phyloP scores from a whole-genome alignment of 30 jellyfish, hydroid and myxozoan genomes.

The Chrysaora quinquecirrha region DNA sequence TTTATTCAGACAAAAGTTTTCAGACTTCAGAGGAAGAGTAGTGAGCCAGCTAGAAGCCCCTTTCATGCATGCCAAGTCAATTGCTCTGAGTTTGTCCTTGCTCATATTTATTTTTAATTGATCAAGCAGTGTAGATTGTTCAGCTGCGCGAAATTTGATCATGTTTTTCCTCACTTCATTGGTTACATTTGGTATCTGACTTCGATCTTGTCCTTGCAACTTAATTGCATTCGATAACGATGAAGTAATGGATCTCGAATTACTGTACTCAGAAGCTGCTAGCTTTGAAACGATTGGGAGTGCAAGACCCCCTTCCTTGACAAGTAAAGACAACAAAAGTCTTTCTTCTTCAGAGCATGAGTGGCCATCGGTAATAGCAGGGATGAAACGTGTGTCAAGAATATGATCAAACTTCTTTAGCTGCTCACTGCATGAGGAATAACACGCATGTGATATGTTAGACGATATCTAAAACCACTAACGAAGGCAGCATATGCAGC shows the following conservation, averaged over 20 bases:
- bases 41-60: too few relatives aligned
- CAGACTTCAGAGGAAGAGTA: too few relatives aligned
- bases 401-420: neutral
- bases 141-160: neutral
- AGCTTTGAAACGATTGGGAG: neutral
- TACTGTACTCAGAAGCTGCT: neutral
- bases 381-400: constrained; percentile 4
- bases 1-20: too few relatives aligned
- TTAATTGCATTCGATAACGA: neutral
- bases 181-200: neutral
- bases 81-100: neutral
- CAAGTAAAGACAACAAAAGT: neutral
- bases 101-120: neutral
- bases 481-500: neutral
- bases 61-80: neutral
- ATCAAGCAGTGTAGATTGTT: neutral
- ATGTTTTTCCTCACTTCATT: neutral
- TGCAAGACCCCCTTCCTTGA: constrained; percentile 2
- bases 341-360: constrained; percentile 2
- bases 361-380: constrained; percentile 2
- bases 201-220: constrained; percentile 1
- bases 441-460: constrained; percentile 1
- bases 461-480: neutral
- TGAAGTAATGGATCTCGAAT: neutral
- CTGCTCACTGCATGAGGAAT: neutral